A percentile compares a stretch with the other conserved stretches of the same genome.
Conservation (phyloP, 2,113 vertebrate species). For the Corvus moneduloides region DNA sequence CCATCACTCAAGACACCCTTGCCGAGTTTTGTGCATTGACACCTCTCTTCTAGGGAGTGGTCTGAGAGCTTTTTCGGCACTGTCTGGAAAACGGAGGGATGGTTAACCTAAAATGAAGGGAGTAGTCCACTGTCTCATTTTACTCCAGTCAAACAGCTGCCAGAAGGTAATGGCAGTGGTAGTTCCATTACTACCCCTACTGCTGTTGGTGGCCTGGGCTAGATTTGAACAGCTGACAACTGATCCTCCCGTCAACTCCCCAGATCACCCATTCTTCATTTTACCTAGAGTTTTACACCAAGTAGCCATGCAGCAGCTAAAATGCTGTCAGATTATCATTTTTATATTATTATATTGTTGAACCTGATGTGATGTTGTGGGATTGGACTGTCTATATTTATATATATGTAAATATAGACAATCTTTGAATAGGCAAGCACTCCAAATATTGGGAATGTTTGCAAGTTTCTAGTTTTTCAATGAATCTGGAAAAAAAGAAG, state of each 20-base stretch:
- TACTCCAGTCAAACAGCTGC: neutral
- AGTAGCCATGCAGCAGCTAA: neutral
- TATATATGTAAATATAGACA: too few relatives aligned
- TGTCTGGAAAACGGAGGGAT: neutral
- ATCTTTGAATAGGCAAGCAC: neutral
- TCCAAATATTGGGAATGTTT: neutral
- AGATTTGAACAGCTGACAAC: neutral
- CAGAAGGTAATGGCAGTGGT: neutral
- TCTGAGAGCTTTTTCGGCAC: neutral
- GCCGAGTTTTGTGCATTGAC: neutral
- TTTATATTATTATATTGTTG: neutral
- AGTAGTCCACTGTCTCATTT: neutral
- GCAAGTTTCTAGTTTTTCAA: neutral
- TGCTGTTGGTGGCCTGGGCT: neutral
- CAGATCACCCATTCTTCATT: neutral
- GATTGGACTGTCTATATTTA: neutral
- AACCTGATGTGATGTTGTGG: neutral
- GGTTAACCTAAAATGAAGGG: neutral
- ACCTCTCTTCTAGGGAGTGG: neutral
- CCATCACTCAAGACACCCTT: neutral
- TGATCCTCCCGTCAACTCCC: neutral
- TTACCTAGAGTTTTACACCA: neutral
- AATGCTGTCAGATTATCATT: neutral
- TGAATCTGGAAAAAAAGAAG: neutral
- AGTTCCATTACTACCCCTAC: neutral